These are phyloP conservation scores for Sesamia inferens DNA, from an alignment of 2,888 invertebrate genomes.

Conservation along the genomic window DNA sequence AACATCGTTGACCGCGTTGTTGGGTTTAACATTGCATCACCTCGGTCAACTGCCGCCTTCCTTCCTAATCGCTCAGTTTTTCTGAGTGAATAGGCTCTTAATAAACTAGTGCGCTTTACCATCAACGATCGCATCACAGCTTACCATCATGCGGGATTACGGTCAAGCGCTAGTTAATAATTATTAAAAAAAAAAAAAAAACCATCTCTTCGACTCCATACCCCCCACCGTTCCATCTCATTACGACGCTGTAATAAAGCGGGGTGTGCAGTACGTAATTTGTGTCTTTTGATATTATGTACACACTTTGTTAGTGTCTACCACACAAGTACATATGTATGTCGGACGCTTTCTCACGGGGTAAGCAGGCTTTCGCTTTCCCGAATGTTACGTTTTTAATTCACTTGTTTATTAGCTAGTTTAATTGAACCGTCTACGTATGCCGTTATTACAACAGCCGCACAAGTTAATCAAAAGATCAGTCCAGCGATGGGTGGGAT, in stretches of 20 bases:
- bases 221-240: conserved; percentile 51
- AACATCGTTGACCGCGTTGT: too few species aligned
- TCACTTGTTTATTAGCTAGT: conserved; percentile 3
- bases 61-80: too few species aligned
- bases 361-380: conserved; percentile 27
- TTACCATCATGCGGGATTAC: too few species aligned
- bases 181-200: neutral
- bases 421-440: conserved; percentile 14
- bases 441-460: neutral
- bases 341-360: conserved; percentile 11
- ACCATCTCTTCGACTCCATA: conserved; percentile 34
- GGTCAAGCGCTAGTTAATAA: too few species aligned
- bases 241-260: conserved; percentile 63
- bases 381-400: neutral
- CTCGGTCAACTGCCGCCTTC: too few species aligned
- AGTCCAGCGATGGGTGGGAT: neutral
- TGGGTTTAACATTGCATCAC: too few species aligned
- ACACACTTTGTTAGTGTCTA: conserved; percentile 55
- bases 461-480: neutral
- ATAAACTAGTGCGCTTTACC: too few species aligned
- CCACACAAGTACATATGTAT: conserved; percentile 33
- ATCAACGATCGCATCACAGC: too few species aligned
- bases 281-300: conserved; percentile 66
- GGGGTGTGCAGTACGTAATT: conserved; percentile 63
- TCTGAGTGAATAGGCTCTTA: too few species aligned